Evolutionary conservation across 2,797 vertebrate genomes (phyloP), one percentile per base, ranked within the genome.

Genomic region (Dermochelys coriacea): DNA sequence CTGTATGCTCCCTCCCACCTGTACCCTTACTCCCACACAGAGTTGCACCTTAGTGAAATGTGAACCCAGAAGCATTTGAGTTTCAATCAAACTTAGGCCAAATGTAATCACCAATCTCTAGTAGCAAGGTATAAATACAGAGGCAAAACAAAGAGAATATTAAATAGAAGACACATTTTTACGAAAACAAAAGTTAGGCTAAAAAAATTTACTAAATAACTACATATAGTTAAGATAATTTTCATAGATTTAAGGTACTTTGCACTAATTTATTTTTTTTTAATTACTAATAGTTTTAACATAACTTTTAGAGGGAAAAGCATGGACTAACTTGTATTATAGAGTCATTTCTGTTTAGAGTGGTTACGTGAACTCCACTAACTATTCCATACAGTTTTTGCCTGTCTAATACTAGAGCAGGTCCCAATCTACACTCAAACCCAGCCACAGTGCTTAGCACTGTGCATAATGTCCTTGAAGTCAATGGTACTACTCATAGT

Each of bases 351-450:
- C 31, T 57, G 14, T 77, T 77, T 77, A 77, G 21, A 80, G 52
- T 2, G 10, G 82, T 79, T 86, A 34, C 14, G 27, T 49, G 14
- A 77, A 77, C 12, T 31, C 41, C 45, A 49, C 75, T 59, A 55
- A 54, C 45, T 82, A 82, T 50, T 64, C 45, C 59, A 10, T 21
- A 8, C 5, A 51, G 3, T 52, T 71, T 83, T 83, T 80, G 82
- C 19, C 34, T 55, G 45, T 0, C 0, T 37, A 82, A 78, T n/a
- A 47, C 84, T 85, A 23, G 23, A 34, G 2, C 0, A 49, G 52
- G 7, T 7, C 1, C 34, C 31, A 7, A 50, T 0, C 3, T 2
- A 19, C 3, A 25, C 31, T 21, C 15, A 68, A 37, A 18, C 23
- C 71, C 71, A 47, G 12, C 12, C 75, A 37, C 3, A 80, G 19